Base-by-base conservation (phyloP, 1,140 invertebrate species). In the Leptopilina clavipes region DNA sequence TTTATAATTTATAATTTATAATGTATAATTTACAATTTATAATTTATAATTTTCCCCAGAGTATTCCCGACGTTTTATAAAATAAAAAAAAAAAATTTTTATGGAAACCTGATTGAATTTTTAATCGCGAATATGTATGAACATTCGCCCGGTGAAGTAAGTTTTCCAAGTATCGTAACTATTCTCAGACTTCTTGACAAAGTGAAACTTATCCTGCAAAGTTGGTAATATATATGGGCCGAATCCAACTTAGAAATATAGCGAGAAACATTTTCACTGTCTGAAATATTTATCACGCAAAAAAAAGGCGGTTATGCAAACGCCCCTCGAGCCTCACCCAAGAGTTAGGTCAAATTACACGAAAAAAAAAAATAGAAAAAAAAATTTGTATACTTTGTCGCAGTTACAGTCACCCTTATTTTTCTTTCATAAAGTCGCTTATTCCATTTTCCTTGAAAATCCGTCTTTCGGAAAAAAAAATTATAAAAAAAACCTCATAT, bases 71-170 rank as follows among this genome's bases (percentile, higher is more conserved):
- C 1, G 25, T 1, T 31, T 2, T 31, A 31, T 31, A 31, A 31
- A 12, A 17, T 17, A 52, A n/a, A n/a, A n/a, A 3, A 52, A 17
- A 52, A 7, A 17, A 52, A 52, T n/a, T 52, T 52, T 48, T n/a
- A 3, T 5, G 5, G 1, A 10, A 14, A 48, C 44, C n/a, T n/a
- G 11, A 52, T 52, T 52, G 48, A 52, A 52, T n/a, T 52, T 52
- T 52, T 52, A 52, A n/a, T 52, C 48, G 48, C 48, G n/a, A 52
- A 52, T 52, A 52, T 52, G n/a, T 52, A 52, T 52, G 48, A 17
- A 52, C 48, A 52, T 52, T 52, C n/a, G n/a, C n/a, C 48, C 48
- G 0, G 17, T 52, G 48, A 52, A 52, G 48, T 52, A 52, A n/a
- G 14, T 52, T 52, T n/a, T n/a, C n/a, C 48, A 52, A 52, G 48